phyloP scores from a whole-genome alignment of 2,113 vertebrate genomes.

The Aix galericulata region DNA sequence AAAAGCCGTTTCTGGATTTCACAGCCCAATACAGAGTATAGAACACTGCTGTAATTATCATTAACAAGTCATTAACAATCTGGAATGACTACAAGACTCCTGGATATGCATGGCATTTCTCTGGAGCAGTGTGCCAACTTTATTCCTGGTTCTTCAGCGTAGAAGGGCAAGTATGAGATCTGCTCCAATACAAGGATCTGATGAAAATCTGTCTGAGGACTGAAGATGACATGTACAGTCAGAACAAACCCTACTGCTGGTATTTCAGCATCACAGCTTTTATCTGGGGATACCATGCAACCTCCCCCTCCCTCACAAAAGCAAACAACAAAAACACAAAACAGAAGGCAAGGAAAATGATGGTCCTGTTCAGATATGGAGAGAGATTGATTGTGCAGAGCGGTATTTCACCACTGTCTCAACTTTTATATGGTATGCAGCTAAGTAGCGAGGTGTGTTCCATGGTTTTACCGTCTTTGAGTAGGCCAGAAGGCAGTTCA shows the following conservation, averaged over 20 bases:
- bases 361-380: background rate
- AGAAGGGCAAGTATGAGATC: background rate
- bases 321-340: background rate
- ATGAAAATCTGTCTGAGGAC: background rate
- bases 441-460: accelerated
- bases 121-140: background rate
- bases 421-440: background rate
- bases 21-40: background rate
- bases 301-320: background rate
- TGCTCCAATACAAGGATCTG: background rate
- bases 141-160: background rate
- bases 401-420: background rate
- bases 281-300: background rate
- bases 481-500: background rate
- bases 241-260: background rate
- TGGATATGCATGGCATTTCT: background rate
- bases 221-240: background rate
- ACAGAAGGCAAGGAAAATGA: background rate
- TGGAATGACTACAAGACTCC: background rate
- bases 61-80: background rate
- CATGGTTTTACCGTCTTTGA: background rate
- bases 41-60: background rate
- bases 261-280: background rate
- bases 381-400: background rate
- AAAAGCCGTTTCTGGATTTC: background rate